Conservation (phyloP, 2,797 vertebrate genomes). For the Arnoldichthys spilopterus region DNA sequence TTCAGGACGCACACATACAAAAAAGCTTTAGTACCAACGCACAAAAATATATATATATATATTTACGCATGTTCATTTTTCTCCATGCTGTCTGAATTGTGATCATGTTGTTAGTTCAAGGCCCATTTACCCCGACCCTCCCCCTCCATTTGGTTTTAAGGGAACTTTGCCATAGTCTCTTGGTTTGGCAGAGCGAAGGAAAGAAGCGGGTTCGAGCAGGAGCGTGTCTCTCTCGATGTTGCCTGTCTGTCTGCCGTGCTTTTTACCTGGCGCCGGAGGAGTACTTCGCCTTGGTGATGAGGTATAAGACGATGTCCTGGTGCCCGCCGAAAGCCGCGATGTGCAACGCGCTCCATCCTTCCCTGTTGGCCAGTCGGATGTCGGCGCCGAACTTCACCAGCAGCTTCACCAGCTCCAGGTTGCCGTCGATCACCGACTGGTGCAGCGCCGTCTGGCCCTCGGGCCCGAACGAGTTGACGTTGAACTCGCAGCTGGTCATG, state of each 20-base stretch:
- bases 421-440: constrained; percentile 97
- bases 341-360: constrained; percentile 98
- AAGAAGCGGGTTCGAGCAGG: constrained; percentile 60
- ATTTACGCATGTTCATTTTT: constrained; percentile 56
- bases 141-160: constrained; percentile 75
- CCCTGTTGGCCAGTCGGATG: constrained; percentile 95
- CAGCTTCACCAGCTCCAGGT: constrained; percentile 97
- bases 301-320: constrained; percentile 99
- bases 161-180: constrained; percentile 51
- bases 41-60: constrained; percentile 57
- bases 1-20: constrained; percentile 36
- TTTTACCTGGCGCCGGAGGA: constrained; percentile 82
- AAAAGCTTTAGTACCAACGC: constrained; percentile 85
- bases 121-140: constrained; percentile 2
- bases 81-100: constrained; percentile 57
- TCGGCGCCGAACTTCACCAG: constrained; percentile 98
- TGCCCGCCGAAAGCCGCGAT: constrained; percentile 98
- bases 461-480: constrained; percentile 97
- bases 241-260: constrained; percentile 26
- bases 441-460: constrained; percentile 97
- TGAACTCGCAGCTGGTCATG: constrained; percentile 98
- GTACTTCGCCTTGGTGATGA: constrained; percentile 99
- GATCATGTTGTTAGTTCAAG: constrained; percentile 61
- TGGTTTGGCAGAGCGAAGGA: constrained; percentile 76
- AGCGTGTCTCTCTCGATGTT: constrained; percentile 59